A percentile compares a stretch with the other conserved stretches of the same genome.
These are phyloP conservation scores for Thumatha senex DNA, from an alignment of 2,888 invertebrate species.

Conservation along the genomic window DNA sequence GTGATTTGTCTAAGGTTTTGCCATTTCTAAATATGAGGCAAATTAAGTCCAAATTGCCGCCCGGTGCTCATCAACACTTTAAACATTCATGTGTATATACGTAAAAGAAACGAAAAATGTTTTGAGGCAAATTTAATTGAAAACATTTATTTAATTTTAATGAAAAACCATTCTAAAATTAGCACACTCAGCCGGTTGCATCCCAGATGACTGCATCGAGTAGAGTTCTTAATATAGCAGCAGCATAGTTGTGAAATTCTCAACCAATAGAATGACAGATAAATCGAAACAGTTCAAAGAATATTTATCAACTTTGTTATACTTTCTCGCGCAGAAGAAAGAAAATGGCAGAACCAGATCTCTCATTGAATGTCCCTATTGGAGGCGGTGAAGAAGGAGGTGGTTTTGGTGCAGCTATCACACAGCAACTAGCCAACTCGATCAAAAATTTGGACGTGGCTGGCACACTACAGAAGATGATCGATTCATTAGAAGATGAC, in stretches of 20 bases:
- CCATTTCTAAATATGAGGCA: too few relatives aligned
- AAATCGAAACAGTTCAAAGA: neutral
- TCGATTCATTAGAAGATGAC: constrained; percentile 49
- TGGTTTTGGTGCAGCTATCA: constrained; percentile 54
- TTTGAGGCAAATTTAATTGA: too few relatives aligned
- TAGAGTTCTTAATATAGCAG: constrained; percentile 5
- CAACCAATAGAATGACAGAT: neutral
- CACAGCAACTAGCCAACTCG: constrained; percentile 58
- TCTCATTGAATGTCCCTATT: neutral
- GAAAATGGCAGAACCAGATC: constrained; percentile 34
- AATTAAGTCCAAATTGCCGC: too few relatives aligned
- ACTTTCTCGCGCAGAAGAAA: constrained; percentile 18
- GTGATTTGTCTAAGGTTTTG: too few relatives aligned
- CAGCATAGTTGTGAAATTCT: neutral
- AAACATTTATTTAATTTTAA: too few relatives aligned
- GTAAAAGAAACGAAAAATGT: too few relatives aligned
- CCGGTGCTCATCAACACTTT: too few relatives aligned
- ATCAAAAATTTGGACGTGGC: constrained; percentile 65
- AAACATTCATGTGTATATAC: too few relatives aligned
- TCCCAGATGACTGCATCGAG: neutral
- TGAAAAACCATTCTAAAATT: neutral
- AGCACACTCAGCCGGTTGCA: neutral
- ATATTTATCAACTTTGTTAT: neutral
- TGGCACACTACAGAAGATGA: constrained; percentile 60
- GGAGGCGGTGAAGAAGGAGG: constrained; percentile 14